Evolutionary conservation across 64 coral and sea anemone species (phyloP).

Genomic region (Montipora capricornis): DNA sequence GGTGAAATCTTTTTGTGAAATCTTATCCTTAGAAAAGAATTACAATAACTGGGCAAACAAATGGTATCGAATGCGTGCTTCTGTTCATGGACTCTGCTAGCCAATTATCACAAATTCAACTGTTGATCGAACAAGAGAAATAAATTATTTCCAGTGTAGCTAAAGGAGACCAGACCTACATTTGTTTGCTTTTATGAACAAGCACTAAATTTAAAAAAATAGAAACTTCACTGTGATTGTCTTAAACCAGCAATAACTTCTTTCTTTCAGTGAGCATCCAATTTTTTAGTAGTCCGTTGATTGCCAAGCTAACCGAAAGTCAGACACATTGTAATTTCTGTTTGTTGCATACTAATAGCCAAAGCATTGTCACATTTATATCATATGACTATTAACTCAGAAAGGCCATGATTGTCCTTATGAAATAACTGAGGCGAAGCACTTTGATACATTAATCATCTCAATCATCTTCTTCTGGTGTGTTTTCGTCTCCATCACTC

Average conservation of each 20-base stretch:
- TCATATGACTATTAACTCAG: neutral
- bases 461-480: neutral
- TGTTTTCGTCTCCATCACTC: neutral
- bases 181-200: neutral
- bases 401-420: neutral
- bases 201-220: slow-evolving; percentile 1
- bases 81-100: neutral
- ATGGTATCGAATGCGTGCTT: neutral
- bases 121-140: slow-evolving; percentile 3
- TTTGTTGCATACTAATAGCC: neutral
- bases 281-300: neutral
- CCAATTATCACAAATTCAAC: slow-evolving; percentile 7
- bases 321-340: neutral
- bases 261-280: slow-evolving; percentile 1
- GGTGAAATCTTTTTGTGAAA: slow-evolving; percentile 22
- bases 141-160: slow-evolving; percentile 2
- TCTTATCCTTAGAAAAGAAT: slow-evolving; percentile 15
- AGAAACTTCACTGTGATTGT: slow-evolving; percentile 2
- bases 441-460: slow-evolving; percentile 13
- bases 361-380: neutral
- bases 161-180: slow-evolving; percentile 9
- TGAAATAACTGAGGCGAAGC: neutral
- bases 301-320: neutral
- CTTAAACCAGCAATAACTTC: slow-evolving; percentile 7
- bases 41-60: neutral